phyloP scores from a whole-genome alignment of 1,140 invertebrate species.

The Ladona fulva region DNA sequence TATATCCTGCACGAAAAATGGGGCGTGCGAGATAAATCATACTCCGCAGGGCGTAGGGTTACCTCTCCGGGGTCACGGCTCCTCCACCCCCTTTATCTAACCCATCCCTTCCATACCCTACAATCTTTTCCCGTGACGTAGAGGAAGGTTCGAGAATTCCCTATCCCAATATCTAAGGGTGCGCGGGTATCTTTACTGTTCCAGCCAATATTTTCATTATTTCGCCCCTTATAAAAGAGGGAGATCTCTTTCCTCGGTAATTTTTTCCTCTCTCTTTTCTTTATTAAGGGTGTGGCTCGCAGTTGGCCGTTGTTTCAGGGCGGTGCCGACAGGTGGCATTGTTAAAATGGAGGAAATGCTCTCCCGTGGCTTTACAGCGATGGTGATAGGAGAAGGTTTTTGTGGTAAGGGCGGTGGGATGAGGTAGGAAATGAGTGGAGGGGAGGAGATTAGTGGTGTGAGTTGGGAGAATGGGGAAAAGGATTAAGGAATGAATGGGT shows the following conservation, averaged over 20 bases:
- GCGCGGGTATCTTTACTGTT: too few species aligned
- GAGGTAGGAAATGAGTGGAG: neutral
- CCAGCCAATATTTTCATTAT: too few species aligned
- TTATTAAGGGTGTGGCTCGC: conserved; percentile 6
- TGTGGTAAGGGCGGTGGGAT: neutral
- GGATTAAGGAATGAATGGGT: neutral
- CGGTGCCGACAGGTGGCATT: neutral
- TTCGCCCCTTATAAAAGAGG: too few species aligned
- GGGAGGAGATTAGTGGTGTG: neutral
- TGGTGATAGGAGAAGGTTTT: neutral
- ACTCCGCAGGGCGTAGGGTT: too few species aligned
- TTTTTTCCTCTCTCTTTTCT: neutral
- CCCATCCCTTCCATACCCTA: too few species aligned
- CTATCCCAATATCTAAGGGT: too few species aligned
- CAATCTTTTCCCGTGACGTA: too few species aligned
- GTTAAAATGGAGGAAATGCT: neutral
- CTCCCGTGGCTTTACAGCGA: neutral
- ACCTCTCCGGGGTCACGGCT: too few species aligned
- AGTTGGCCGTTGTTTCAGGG: neutral
- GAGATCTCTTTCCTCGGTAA: neutral
- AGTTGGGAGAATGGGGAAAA: neutral
- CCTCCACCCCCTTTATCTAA: too few species aligned
- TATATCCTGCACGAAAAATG: too few species aligned
- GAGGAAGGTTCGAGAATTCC: too few species aligned
- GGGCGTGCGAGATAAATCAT: too few species aligned